Evolutionary conservation across 2,113 vertebrate genomes (phyloP).

Genomic region (Bambusicola thoracicus): DNA sequence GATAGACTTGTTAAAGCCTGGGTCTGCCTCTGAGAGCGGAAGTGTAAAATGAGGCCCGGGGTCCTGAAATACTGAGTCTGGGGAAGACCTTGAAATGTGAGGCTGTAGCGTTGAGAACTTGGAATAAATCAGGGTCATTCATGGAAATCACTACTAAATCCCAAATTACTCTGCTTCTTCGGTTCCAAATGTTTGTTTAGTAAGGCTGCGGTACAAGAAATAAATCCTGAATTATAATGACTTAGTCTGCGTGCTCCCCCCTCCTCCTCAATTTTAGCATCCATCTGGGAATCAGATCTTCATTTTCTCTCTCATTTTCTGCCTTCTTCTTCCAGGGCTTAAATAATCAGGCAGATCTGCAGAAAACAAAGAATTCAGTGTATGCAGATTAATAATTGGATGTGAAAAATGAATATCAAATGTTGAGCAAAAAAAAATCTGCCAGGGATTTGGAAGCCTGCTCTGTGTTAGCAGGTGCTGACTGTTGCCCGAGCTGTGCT

Average conservation of each 20-base stretch:
- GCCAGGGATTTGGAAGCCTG: conserved; percentile 12
- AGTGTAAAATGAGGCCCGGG: not conserved
- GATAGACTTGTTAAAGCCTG: not conserved
- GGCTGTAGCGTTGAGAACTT: not conserved
- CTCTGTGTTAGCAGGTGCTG: not conserved
- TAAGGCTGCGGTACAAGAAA: conserved; percentile 16
- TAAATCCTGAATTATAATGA: conserved; percentile 39
- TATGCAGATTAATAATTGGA: conserved; percentile 49
- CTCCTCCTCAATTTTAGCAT: conserved; percentile 29
- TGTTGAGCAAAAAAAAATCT: conserved; percentile 1
- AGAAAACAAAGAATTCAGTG: conserved; percentile 36
- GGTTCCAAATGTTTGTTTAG: conserved; percentile 28
- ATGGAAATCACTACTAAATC: conserved; percentile 8
- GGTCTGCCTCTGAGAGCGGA: not conserved
- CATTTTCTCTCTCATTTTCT: conserved; percentile 53
- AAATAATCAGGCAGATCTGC: conserved; percentile 37
- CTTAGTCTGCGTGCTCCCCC: not conserved
- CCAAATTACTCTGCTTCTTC: not conserved
- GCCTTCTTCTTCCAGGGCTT: conserved; percentile 36
- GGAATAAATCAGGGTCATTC: not conserved
- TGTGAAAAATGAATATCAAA: conserved; percentile 38
- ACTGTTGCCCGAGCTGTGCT: not conserved
- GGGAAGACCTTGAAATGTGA: conserved; percentile 28
- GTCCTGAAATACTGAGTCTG: not conserved
- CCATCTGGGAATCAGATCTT: conserved; percentile 57